Conservation (phyloP, 1,140 invertebrate species). For the Listronotus oregonensis region DNA sequence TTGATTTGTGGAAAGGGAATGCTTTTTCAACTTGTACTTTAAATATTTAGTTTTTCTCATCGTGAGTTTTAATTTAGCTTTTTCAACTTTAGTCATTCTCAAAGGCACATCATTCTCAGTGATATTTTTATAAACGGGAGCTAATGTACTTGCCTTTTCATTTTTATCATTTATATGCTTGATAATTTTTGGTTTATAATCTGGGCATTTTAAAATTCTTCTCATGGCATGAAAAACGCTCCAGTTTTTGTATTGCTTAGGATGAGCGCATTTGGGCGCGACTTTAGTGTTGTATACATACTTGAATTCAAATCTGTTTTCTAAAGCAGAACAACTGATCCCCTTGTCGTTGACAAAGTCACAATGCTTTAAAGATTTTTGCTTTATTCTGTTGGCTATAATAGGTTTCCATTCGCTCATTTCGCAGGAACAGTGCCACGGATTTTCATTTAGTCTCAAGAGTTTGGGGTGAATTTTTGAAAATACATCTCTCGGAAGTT, state of each 20-base stretch:
- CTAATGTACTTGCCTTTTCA: not conserved
- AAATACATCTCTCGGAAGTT: constrained; percentile 65
- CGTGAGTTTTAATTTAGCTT: constrained; percentile 24
- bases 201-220: constrained; percentile 50
- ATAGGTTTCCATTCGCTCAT: constrained; percentile 68
- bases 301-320: constrained; percentile 49
- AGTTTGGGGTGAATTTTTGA: constrained; percentile 60
- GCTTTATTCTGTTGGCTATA: constrained; percentile 59
- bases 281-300: constrained; percentile 63
- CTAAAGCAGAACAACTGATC: constrained; percentile 46
- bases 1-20: constrained; percentile 5
- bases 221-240: constrained; percentile 65
- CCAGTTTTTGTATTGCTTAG: constrained; percentile 62
- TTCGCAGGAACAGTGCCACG: constrained; percentile 71
- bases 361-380: constrained; percentile 55
- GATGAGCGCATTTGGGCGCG: constrained; percentile 67
- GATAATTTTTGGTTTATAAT: constrained; percentile 52
- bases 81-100: constrained; percentile 22
- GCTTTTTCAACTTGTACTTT: constrained; percentile 34
- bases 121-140: not conserved
- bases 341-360: constrained; percentile 55
- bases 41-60: constrained; percentile 36
- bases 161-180: constrained; percentile 33
- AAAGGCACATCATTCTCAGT: constrained; percentile 2
- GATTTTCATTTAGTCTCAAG: constrained; percentile 67